Evolutionary conservation across 2,113 vertebrate genomes (phyloP), one percentile per base, ranked within the genome.

Genomic region (Astur gentilis): DNA sequence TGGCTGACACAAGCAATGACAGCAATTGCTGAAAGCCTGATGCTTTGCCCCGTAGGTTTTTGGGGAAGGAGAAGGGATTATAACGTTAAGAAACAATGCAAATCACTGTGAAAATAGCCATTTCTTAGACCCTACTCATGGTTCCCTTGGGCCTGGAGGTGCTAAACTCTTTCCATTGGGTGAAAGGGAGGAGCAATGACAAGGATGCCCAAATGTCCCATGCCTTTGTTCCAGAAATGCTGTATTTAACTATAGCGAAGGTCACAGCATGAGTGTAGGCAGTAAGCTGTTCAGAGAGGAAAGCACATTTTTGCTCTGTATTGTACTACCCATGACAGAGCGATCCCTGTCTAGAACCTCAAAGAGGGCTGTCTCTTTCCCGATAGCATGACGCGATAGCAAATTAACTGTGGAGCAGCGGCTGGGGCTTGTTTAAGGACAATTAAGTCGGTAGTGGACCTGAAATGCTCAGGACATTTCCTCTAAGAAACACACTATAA

Each of bases 321-420:
- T 12, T 78, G 44, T 62, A 5, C 66, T 54, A 29, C 23, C 27
- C 23, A 3, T 36, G 61, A 40, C 79, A 79, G 67, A 80, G 61
- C 22, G 14, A 49, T n/a, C 40, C 67, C 79, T 60, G 31, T 6
- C 52, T 11, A 7, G 82, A 85, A 38, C 34, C 32, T 83, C 20
- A 44, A 50, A 12, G 83, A 62, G 40, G 40, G 44, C 70, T 64
- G 45, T 58, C 76, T 89, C 9, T 0, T 69, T 60, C 62, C 72
- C 0, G 0, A 23, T 16, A 15, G 2, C n/a, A 13, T 11, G 36
- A 31, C 1, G 0, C 1, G 44, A n/a, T 5, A n/a, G 47, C 21
- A 49, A 87, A 75, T 83, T 5, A 29, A 50, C 49, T 16, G 47
- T 73, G 45, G 36, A 78, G 58, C 38, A 61, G 57, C 2, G 5